Conservation (phyloP, 2,797 vertebrate genomes). For the Syncerus caffer region DNA sequence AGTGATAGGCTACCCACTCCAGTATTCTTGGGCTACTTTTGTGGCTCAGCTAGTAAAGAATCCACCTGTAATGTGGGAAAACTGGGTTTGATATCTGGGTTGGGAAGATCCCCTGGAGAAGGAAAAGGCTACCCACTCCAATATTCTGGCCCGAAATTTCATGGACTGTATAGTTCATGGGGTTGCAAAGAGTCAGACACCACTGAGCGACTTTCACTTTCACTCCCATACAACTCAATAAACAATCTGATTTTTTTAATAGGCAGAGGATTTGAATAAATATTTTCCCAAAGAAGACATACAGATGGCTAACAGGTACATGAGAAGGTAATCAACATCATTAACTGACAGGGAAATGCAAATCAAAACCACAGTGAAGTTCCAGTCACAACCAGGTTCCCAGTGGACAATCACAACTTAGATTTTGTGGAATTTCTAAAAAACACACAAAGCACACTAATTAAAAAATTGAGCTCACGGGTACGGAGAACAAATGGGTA, state of each 20-base stretch:
- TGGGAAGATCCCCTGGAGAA: background rate
- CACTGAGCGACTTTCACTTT: background rate
- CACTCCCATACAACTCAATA: background rate
- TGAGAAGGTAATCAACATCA: background rate
- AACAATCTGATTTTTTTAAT: background rate
- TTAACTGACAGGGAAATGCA: background rate
- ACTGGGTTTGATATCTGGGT: no score
- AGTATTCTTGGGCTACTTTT: no score
- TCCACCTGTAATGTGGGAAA: background rate
- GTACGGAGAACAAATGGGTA: background rate
- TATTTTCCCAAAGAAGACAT: background rate
- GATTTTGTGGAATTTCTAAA: background rate
- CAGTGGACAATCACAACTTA: background rate
- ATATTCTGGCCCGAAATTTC: background rate
- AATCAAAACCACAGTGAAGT: background rate
- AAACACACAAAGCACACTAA: background rate
- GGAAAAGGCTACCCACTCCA: background rate
- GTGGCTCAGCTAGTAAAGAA: background rate
- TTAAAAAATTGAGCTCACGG: background rate
- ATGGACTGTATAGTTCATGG: background rate
- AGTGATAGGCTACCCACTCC: background rate
- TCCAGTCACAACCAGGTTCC: background rate
- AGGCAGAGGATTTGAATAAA: background rate
- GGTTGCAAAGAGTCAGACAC: background rate
- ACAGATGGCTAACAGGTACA: background rate